These are phyloP conservation scores for Tetheella fluctuosa DNA, from an alignment of 2,888 invertebrate genomes.

Conservation along the genomic window DNA sequence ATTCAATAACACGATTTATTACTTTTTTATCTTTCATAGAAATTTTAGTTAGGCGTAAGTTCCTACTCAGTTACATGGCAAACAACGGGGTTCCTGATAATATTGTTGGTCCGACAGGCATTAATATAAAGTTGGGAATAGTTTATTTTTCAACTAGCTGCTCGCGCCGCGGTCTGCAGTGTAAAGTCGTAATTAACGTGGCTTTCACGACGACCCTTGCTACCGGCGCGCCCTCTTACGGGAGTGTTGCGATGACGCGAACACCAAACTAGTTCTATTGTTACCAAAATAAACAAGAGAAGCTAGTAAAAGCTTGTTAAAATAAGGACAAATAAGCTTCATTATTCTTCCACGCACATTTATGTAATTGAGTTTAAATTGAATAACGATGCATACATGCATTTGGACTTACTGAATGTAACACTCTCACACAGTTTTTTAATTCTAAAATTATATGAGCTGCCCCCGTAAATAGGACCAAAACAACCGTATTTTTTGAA, in stretches of 20 bases:
- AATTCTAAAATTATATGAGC: no score
- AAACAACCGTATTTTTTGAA: no score
- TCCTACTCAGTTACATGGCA: neutral
- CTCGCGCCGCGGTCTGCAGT: conserved; percentile 40
- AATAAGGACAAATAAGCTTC: no score
- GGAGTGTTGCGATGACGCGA: conserved; percentile 56
- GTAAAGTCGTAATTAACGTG: conserved; percentile 71
- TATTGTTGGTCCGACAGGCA: conserved; percentile 39
- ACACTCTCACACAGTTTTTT: no score
- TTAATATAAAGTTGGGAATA: conserved; percentile 42
- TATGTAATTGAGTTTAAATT: neutral
- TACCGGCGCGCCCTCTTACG: conserved; percentile 53
- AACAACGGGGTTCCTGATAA: conserved; percentile 29
- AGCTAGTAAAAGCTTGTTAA: no score
- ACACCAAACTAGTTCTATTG: conserved; percentile 50
- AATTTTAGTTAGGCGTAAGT: conserved; percentile 20
- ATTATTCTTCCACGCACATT: neutral
- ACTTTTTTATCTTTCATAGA: conserved; percentile 16
- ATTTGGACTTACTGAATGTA: no score
- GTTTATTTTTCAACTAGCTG: conserved; percentile 59
- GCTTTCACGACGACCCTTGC: conserved; percentile 54
- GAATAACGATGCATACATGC: neutral
- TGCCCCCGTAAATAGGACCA: no score
- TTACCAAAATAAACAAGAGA: conserved; percentile 47
- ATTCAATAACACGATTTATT: conserved; percentile 13